Base-by-base conservation (phyloP, 2,113 vertebrate species). In the Cairina moschata region DNA sequence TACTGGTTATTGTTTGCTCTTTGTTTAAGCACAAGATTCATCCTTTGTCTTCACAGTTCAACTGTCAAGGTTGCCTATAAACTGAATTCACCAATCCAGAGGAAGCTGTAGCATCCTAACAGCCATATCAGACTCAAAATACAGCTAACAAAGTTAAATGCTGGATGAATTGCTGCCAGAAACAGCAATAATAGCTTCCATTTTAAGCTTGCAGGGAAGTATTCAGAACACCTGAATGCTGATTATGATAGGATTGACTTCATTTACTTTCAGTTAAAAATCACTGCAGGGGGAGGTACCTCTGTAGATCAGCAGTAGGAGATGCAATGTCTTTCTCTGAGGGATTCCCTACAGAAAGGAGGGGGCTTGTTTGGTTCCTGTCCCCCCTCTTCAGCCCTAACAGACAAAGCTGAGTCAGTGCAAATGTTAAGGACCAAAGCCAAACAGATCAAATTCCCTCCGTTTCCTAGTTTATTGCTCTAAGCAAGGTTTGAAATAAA, bases 281-380 rank as follows among this genome's bases (percentile, higher is more conserved):
- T 48, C 40, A 40, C 40, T 40, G 21, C 54, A 32, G 23, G 66
- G 50, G 7, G 66, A 75, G 55, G 11, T 50, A 63, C 9, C 11
- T 68, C 62, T 55, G n/a, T 8, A 80, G 58, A 32, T 46, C 4
- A 0, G 0, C n/a, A 50, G 2, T 1, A 1, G 29, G 13, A 77
- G 38, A 52, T 3, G 3, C 2, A 0, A 17, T 0, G 0, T 28
- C 42, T 42, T 26, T n/a, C 3, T 46, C 29, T 2, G 1, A 54
- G 11, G 44, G 14, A n/a, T 54, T 74, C 50, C 34, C 29, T 18
- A 36, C 6, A 38, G 12, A 29, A 34, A 40, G 14, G 17, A 55
- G 6, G 6, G 6, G 11, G 2, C 11, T 17, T n/a, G 3, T 28
- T 40, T 78, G 29, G 1, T 42, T 58, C 52, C 34, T 56, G 9